phyloP scores from a whole-genome alignment of 2,888 invertebrate genomes.

The Chloroclystis v-ata region DNA sequence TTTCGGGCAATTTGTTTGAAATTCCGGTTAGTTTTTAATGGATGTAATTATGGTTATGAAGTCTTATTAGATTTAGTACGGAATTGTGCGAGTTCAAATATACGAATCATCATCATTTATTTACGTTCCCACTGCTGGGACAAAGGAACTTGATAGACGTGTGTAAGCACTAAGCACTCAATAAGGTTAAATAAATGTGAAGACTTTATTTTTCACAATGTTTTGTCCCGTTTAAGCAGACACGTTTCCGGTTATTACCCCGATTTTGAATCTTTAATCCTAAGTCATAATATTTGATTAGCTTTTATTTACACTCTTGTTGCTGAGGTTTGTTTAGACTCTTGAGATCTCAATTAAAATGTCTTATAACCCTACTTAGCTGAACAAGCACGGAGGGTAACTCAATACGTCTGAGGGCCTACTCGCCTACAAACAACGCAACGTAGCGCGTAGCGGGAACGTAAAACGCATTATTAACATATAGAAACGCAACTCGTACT shows the following conservation, averaged over 20 bases:
- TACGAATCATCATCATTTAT: no score
- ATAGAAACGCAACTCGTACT: conserved; percentile 12
- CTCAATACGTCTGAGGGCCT: conserved; percentile 30
- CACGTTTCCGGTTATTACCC: no score
- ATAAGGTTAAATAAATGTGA: no score
- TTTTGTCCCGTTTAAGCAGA: no score
- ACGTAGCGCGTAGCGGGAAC: conserved; percentile 15
- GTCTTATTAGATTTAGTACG: neutral
- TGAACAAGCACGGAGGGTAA: conserved; percentile 22
- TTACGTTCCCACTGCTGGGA: no score
- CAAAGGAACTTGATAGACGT: no score
- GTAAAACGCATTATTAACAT: neutral
- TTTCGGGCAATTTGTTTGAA: conserved; percentile 10
- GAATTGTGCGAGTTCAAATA: no score
- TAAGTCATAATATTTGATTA: conserved; percentile 1
- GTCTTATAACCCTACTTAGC: conserved; percentile 24
- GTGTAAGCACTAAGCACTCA: no score
- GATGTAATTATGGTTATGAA: neutral
- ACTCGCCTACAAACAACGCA: conserved; percentile 30
- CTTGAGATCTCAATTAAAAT: conserved; percentile 19
- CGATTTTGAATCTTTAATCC: neutral
- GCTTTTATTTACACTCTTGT: neutral
- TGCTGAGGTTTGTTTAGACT: neutral
- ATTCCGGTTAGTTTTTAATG: neutral
- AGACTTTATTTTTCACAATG: no score